Evolutionary conservation across 2,113 vertebrate species (phyloP).

Genomic region (Limanda limanda): DNA sequence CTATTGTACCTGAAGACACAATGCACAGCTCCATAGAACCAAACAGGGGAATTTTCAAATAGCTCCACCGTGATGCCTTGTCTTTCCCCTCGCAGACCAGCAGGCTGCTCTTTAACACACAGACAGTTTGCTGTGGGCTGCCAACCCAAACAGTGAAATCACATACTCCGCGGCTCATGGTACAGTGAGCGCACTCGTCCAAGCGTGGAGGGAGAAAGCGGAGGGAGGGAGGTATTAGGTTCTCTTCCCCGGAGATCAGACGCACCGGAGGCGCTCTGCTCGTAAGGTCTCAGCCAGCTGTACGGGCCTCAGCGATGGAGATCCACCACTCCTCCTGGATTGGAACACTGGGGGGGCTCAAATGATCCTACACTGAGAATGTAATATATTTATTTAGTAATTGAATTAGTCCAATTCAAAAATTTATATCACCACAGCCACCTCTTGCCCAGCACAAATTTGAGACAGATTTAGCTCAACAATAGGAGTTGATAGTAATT

Average conservation of each 20-base stretch:
- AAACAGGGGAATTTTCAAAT: conserved; percentile 18
- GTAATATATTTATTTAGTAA: conserved; percentile 1
- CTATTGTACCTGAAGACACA: conserved; percentile 32
- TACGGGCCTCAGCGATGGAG: conserved; percentile 18
- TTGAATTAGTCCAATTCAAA: conserved; percentile 23
- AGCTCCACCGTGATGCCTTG: conserved; percentile 20
- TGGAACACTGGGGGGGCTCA: background rate
- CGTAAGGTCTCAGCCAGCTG: conserved; percentile 49
- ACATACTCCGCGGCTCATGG: conserved; percentile 66
- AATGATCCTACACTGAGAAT: background rate
- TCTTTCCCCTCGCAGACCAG: conserved; percentile 30
- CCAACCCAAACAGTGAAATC: conserved; percentile 80
- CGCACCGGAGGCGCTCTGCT: conserved; percentile 42
- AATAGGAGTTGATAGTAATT: background rate
- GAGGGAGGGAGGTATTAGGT: conserved; percentile 51
- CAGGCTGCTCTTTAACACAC: conserved; percentile 46
- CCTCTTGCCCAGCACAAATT: background rate
- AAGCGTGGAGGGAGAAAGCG: conserved; percentile 52
- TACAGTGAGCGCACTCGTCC: conserved; percentile 59
- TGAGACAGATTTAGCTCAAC: background rate
- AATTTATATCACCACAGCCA: background rate
- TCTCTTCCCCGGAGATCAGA: conserved; percentile 62
- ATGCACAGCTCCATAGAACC: conserved; percentile 16
- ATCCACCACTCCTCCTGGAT: background rate
- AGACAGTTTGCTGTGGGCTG: conserved; percentile 52